Evolutionary conservation across 2,113 vertebrate species (phyloP).

Genomic region (Sminthopsis crassicaudata): DNA sequence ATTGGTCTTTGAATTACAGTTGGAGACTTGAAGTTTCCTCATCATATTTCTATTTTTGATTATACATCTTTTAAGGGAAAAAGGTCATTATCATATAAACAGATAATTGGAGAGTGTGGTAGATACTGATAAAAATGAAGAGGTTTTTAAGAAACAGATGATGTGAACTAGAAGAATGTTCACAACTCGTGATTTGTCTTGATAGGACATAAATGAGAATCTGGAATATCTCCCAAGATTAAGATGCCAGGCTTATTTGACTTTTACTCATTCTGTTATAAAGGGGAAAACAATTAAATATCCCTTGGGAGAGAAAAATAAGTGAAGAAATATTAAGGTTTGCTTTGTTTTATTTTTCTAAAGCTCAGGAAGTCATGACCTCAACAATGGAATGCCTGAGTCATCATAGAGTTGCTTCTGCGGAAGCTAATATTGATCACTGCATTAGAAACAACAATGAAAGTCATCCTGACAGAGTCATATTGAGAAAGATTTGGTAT

Average conservation of each 20-base stretch:
- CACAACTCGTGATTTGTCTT: slow-evolving; percentile 23
- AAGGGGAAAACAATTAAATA: background rate
- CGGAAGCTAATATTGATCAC: background rate
- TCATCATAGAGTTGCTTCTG: slow-evolving; percentile 1
- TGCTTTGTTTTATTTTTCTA: slow-evolving; percentile 10
- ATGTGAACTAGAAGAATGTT: background rate
- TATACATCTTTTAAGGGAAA: slow-evolving; percentile 44
- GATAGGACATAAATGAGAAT: background rate
- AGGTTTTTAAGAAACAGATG: slow-evolving; percentile 15
- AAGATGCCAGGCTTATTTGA: background rate
- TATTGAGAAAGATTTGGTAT: background rate
- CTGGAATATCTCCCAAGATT: background rate
- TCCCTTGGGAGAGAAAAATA: background rate
- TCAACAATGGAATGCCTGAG: background rate
- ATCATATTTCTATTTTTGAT: slow-evolving; percentile 69
- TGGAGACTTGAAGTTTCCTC: slow-evolving; percentile 77
- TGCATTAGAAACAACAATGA: slow-evolving; percentile 10
- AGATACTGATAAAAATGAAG: slow-evolving; percentile 48
- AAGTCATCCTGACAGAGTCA: background rate
- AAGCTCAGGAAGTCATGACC: background rate
- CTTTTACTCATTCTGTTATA: slow-evolving; percentile 46
- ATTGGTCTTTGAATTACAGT: slow-evolving; percentile 43
- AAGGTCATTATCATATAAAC: slow-evolving; percentile 68
- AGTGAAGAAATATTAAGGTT: background rate
- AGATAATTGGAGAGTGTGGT: background rate